These are phyloP conservation scores for Macrotus californicus DNA, from an alignment of 2,113 vertebrate species.

Conservation along the genomic window DNA sequence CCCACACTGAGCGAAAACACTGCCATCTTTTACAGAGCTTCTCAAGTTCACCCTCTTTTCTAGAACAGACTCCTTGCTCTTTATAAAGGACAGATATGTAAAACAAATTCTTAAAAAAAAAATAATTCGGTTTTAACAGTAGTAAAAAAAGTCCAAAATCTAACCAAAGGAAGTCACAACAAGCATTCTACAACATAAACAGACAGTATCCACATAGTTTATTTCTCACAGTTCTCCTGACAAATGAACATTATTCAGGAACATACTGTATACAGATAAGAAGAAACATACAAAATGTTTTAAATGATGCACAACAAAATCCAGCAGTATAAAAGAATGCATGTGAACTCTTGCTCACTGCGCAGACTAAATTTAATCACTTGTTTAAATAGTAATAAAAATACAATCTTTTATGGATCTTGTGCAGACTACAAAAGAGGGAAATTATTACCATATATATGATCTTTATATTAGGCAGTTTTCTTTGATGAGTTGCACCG, in stretches of 20 bases:
- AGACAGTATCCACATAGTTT: conserved; percentile 98
- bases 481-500: conserved; percentile 84
- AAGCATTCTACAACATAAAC: conserved; percentile 88
- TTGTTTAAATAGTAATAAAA: conserved; percentile 99
- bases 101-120: not conserved
- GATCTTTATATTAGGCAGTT: conserved; percentile 87
- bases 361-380: conserved; percentile 89
- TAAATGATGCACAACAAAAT: conserved; percentile 98
- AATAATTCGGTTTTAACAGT: conserved; percentile 42
- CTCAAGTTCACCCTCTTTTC: not conserved
- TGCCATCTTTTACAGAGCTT: not conserved
- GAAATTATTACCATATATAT: conserved; percentile 88
- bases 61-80: not conserved
- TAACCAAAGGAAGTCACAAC: conserved; percentile 81
- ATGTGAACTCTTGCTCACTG: conserved; percentile 87
- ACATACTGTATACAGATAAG: conserved; percentile 99
- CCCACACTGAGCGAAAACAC: too few relatives aligned
- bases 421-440: conserved; percentile 92
- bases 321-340: conserved; percentile 96
- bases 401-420: conserved; percentile 98
- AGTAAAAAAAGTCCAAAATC: conserved; percentile 43
- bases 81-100: not conserved
- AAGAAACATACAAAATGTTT: conserved; percentile 97
- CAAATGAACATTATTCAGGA: conserved; percentile 98
- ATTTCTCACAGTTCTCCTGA: conserved; percentile 99